A percentile compares a stretch with the other conserved stretches of the same genome.
Evolutionary conservation across 2,797 vertebrate genomes (phyloP).

Genomic region (Pseudocheirus occidentalis): DNA sequence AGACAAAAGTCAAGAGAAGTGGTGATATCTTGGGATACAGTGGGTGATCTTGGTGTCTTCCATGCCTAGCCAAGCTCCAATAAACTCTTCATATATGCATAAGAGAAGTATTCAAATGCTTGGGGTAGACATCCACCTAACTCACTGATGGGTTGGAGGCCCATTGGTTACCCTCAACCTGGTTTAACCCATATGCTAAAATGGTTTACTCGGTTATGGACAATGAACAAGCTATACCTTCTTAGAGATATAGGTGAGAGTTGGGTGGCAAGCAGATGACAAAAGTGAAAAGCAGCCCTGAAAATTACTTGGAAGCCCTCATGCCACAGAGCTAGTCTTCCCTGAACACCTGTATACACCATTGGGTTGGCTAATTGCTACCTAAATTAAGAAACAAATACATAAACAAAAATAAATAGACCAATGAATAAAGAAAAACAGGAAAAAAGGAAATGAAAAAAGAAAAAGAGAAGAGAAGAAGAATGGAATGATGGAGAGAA

Average conservation of each 20-base stretch:
- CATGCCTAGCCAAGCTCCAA: neutral
- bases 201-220: neutral
- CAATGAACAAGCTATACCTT: neutral
- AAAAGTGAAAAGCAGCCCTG: neutral
- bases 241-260: neutral
- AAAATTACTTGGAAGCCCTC: neutral
- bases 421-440: neutral
- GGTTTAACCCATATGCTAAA: neutral
- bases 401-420: neutral
- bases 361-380: neutral
- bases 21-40: neutral
- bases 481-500: neutral
- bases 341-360: neutral
- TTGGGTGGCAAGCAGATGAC: neutral
- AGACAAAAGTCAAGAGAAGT: neutral
- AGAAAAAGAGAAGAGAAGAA: neutral
- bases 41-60: neutral
- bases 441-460: neutral
- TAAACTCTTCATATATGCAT: neutral
- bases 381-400: neutral
- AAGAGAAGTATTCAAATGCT: neutral
- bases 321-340: neutral
- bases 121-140: neutral
- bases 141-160: neutral
- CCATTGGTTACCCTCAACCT: neutral